Percentiles rank a stretch among this genome's conserved stretches.
Evolutionary conservation across 2,888 invertebrate species (phyloP).

Genomic region (Eumacrocentrus americanus): DNA sequence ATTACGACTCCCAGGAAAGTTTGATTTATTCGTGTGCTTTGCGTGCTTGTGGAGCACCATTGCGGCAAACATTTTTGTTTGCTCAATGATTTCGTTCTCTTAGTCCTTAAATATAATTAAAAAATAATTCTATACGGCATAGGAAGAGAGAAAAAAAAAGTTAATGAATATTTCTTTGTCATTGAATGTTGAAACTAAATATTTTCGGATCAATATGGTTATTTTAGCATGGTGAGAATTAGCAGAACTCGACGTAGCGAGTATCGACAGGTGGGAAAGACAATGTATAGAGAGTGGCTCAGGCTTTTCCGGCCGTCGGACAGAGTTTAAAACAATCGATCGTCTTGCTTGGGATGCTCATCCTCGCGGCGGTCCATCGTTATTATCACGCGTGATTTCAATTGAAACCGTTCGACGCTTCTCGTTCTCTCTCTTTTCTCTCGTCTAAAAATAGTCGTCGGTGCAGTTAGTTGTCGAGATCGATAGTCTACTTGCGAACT

Average conservation of each 20-base stretch:
- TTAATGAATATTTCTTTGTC: neutral
- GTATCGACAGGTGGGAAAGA: slow-evolving; percentile 23
- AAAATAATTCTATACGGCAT: neutral
- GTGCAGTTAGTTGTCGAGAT: slow-evolving; percentile 21
- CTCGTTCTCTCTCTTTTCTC: slow-evolving; percentile 1
- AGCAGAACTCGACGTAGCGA: no score
- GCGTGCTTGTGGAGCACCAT: slow-evolving; percentile 60
- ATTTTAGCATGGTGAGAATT: no score
- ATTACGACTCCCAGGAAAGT: slow-evolving; percentile 14
- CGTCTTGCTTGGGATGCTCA: slow-evolving; percentile 5
- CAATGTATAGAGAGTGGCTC: neutral
- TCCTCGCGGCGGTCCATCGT: neutral
- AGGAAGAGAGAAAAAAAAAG: slow-evolving; percentile 11
- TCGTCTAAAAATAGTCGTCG: slow-evolving; percentile 26
- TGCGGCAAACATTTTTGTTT: slow-evolving; percentile 54
- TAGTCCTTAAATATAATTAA: neutral
- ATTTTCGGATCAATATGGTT: no score
- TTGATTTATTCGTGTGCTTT: slow-evolving; percentile 48
- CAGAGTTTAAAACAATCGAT: slow-evolving; percentile 14
- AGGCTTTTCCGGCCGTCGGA: slow-evolving; percentile 1
- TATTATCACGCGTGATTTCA: slow-evolving; percentile 8
- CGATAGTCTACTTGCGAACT: slow-evolving; percentile 36
- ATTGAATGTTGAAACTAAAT: no score
- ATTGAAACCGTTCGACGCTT: slow-evolving; percentile 8
- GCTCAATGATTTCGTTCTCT: neutral